These are phyloP conservation scores for Radopholus similis DNA, from an alignment of 1,140 invertebrate genomes.

Conservation along the genomic window DNA sequence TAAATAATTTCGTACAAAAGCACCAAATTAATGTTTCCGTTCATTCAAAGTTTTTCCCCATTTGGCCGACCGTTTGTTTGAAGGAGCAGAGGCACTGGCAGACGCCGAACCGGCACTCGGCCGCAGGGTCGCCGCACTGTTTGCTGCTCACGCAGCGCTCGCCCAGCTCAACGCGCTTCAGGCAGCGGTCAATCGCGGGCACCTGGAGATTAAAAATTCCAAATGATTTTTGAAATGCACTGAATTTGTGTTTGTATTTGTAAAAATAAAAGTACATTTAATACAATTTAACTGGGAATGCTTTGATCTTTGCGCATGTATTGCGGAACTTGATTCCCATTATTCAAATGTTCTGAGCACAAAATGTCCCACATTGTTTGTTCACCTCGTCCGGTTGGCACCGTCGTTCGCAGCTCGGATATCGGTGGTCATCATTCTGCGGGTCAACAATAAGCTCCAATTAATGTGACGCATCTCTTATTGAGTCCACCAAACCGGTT, in stretches of 20 bases:
- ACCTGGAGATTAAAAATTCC: conserved; percentile 25
- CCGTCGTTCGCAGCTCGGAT: conserved; percentile 54
- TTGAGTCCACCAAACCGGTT: conserved; percentile 9
- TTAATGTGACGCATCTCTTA: background rate
- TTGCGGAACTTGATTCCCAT: background rate
- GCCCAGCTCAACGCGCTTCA: conserved; percentile 41
- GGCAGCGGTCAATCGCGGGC: conserved; percentile 48
- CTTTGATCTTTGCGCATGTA: too few species aligned
- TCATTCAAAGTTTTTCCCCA: background rate
- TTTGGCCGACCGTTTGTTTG: conserved; percentile 28
- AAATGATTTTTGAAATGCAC: background rate
- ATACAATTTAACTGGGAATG: background rate
- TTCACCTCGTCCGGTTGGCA: conserved; percentile 33
- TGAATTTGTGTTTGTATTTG: background rate
- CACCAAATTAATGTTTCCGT: background rate
- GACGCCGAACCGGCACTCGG: conserved; percentile 58
- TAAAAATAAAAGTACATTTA: background rate
- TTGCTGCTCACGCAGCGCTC: conserved; percentile 49
- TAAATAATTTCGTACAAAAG: background rate
- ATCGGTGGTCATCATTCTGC: conserved; percentile 57
- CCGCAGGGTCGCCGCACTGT: conserved; percentile 44
- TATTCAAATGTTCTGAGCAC: background rate
- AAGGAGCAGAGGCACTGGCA: conserved; percentile 58
- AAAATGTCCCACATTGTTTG: background rate
- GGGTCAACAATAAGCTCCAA: conserved; percentile 17